A percentile compares a stretch with the other conserved stretches of the same genome.
These are phyloP conservation scores for Carcinoscorpius rotundicauda DNA, from an alignment of 1,140 invertebrate species.

Conservation along the genomic window DNA sequence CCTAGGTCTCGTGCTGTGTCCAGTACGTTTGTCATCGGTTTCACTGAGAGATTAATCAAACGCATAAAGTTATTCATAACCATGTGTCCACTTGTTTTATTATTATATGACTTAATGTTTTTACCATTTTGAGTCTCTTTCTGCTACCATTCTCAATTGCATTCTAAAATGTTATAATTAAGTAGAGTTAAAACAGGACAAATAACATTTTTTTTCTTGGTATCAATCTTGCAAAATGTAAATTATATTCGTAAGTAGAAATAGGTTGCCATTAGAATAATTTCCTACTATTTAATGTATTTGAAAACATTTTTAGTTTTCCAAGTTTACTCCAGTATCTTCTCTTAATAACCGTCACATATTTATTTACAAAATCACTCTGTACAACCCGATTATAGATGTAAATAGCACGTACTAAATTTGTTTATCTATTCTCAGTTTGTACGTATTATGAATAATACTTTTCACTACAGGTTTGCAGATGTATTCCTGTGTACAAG, in stretches of 20 bases:
- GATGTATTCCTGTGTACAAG: not conserved
- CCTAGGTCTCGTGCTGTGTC: conserved; percentile 38
- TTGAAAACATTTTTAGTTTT: too few species aligned
- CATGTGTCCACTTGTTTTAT: too few species aligned
- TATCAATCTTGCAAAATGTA: not conserved
- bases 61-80: too few species aligned
- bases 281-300: too few species aligned
- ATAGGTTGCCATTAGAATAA: too few species aligned
- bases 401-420: not conserved
- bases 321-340: too few species aligned
- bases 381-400: not conserved
- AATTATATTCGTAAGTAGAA: too few species aligned
- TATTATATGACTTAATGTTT: too few species aligned
- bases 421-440: not conserved
- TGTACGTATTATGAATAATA: not conserved
- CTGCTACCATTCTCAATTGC: too few species aligned
- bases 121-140: too few species aligned
- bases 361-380: not conserved
- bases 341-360: too few species aligned
- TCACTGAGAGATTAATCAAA: conserved; percentile 31
- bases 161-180: not conserved
- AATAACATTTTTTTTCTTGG: conserved; percentile 2
- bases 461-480: not conserved
- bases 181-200: not conserved
- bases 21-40: conserved; percentile 37